Percentiles rank a stretch among this genome's conserved stretches.
Evolutionary conservation across 2,888 invertebrate species (phyloP).

Genomic region (Stenodema calcarata): DNA sequence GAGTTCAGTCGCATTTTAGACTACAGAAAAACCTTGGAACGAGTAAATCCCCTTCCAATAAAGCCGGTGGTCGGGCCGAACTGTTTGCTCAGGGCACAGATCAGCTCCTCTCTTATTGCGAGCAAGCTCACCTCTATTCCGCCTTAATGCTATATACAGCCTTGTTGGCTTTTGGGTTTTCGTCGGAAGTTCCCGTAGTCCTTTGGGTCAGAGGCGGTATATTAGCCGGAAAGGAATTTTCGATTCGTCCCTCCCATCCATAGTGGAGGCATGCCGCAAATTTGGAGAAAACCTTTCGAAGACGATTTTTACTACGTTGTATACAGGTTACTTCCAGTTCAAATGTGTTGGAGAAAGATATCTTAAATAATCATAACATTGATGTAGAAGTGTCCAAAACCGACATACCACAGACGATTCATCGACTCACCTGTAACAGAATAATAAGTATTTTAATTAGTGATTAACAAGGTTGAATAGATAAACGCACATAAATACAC

Average conservation of each 20-base stretch:
- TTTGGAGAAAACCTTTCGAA: no score
- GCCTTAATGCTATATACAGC: background rate
- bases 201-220: background rate
- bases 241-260: background rate
- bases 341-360: no score
- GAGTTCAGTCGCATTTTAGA: background rate
- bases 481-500: no score
- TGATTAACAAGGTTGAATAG: no score
- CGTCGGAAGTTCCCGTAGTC: background rate
- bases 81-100: slow-evolving; percentile 3
- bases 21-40: background rate
- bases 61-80: background rate
- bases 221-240: background rate
- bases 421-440: no score
- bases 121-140: background rate
- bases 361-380: no score
- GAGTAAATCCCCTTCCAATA: background rate
- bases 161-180: background rate
- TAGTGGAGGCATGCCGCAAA: background rate
- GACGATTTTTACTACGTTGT: no score
- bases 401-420: no score
- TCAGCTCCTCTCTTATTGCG: slow-evolving; percentile 16
- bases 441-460: no score
- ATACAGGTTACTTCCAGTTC: no score
- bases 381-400: no score